Percentiles rank a stretch among this genome's conserved stretches.
Conservation (phyloP, 2,113 vertebrate species). For the Neomonachus schauinslandi region DNA sequence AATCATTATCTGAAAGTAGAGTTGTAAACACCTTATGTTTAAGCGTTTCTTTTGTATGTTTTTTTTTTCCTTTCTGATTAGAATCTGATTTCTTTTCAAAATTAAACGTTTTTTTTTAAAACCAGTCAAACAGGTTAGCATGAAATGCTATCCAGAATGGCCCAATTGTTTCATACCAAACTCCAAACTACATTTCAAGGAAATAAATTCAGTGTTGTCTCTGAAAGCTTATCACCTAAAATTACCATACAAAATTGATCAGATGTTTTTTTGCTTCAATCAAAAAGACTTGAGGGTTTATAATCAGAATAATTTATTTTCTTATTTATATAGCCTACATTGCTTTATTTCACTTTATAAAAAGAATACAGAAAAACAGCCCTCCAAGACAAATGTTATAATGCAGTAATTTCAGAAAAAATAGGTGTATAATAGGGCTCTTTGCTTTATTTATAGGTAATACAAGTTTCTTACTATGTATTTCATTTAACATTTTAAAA, state of each 20-base stretch:
- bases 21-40: neutral
- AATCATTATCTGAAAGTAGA: neutral
- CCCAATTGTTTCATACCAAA: constrained; percentile 31
- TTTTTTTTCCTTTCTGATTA: neutral
- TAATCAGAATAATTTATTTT: constrained; percentile 60
- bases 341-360: constrained; percentile 43
- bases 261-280: constrained; percentile 23
- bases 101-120: neutral
- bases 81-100: constrained; percentile 26
- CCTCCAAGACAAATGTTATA: neutral
- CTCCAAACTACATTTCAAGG: constrained; percentile 8
- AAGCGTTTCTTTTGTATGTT: neutral
- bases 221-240: constrained; percentile 18
- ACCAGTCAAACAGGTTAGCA: neutral
- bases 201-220: constrained; percentile 26
- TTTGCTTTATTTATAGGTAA: neutral
- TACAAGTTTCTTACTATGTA: neutral
- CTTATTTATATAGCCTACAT: constrained; percentile 1
- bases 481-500: constrained; percentile 36
- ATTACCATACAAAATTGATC: constrained; percentile 6
- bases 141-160: neutral
- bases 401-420: neutral
- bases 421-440: neutral
- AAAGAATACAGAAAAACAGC: neutral
- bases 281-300: neutral